Percentiles rank a stretch among this genome's conserved stretches.
phyloP scores from a whole-genome alignment of 2,888 invertebrate genomes.

The Noctua janthina region DNA sequence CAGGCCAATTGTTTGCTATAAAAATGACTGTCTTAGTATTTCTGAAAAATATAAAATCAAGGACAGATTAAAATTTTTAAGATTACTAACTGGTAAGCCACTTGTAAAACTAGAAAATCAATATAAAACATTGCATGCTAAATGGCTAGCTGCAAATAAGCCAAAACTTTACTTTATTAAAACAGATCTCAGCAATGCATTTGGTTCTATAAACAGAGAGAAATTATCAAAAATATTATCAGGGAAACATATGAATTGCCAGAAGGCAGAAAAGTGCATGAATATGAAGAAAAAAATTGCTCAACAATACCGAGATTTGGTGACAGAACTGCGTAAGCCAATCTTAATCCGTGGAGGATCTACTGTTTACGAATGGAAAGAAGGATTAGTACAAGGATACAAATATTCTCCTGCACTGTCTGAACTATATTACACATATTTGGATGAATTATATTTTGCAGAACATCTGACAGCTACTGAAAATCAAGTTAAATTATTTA shows the following conservation, averaged over 20 bases:
- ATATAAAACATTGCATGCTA: conserved; percentile 73
- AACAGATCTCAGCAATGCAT: conserved; percentile 87
- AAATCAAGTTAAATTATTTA: conserved; percentile 78
- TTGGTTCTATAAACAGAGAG: conserved; percentile 85
- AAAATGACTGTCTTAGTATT: conserved; percentile 70
- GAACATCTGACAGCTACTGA: conserved; percentile 70
- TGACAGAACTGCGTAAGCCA: conserved; percentile 81
- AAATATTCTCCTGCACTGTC: conserved; percentile 88
- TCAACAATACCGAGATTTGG: conserved; percentile 80
- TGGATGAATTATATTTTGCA: conserved; percentile 81
- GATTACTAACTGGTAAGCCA: conserved; percentile 73
- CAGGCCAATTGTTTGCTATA: conserved; percentile 85
- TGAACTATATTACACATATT: conserved; percentile 84
- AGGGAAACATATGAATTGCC: conserved; percentile 75
- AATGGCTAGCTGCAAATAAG: conserved; percentile 79
- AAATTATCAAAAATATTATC: conserved; percentile 80
- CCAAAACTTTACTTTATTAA: conserved; percentile 87
- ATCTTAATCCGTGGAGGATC: conserved; percentile 85
- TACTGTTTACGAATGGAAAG: conserved; percentile 86
- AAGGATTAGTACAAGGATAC: conserved; percentile 87
- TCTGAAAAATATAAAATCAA: conserved; percentile 81
- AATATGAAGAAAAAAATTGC: conserved; percentile 78
- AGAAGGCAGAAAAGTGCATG: conserved; percentile 76
- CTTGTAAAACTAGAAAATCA: conserved; percentile 77
- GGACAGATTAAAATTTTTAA: conserved; percentile 80